Conservation (phyloP, 2,888 invertebrate genomes). For the Chironomus riparius region DNA sequence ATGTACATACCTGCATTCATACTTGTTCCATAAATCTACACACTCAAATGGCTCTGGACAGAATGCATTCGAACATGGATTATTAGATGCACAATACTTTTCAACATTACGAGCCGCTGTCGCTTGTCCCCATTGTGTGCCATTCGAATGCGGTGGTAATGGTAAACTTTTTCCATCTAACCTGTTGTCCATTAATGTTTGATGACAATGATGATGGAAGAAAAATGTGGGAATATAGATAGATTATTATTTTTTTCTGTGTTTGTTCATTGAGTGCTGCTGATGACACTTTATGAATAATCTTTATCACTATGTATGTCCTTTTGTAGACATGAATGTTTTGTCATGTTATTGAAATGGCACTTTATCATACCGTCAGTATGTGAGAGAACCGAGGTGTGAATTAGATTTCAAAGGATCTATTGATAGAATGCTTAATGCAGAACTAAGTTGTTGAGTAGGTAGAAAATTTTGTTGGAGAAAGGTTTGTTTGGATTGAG, state of each 20-base stretch:
- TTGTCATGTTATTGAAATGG: too few relatives aligned
- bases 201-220: neutral
- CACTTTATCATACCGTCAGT: too few relatives aligned
- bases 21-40: constrained; percentile 49
- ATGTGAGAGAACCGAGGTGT: too few relatives aligned
- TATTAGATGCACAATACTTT: constrained; percentile 46
- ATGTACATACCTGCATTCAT: constrained; percentile 47
- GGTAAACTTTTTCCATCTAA: constrained; percentile 49
- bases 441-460: too few relatives aligned
- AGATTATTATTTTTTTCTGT: neutral
- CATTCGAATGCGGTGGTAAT: constrained; percentile 43
- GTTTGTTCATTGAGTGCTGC: neutral
- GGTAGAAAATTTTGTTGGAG: too few relatives aligned
- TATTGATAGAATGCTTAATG: too few relatives aligned
- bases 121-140: constrained; percentile 44
- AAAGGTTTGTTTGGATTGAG: too few relatives aligned
- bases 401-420: too few relatives aligned
- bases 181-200: constrained; percentile 31
- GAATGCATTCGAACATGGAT: constrained; percentile 44
- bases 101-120: constrained; percentile 44
- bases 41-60: constrained; percentile 46
- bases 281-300: too few relatives aligned
- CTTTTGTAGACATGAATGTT: too few relatives aligned
- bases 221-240: neutral
- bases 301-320: too few relatives aligned